These are phyloP conservation scores for Stichodactyla mertensii DNA, from an alignment of 64 coral and sea anemone genomes.

Conservation along the genomic window DNA sequence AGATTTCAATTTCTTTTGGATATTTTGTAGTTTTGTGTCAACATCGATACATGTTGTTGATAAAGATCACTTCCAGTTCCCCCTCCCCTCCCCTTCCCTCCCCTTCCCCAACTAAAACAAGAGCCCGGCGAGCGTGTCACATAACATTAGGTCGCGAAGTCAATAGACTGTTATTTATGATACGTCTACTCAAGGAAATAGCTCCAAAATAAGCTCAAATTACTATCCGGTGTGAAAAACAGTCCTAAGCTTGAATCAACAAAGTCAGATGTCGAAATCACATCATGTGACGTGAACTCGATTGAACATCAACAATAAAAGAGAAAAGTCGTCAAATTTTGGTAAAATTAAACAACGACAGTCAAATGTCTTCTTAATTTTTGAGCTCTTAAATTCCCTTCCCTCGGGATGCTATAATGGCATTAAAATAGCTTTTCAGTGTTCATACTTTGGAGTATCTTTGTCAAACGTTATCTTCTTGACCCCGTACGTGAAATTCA, in stretches of 20 bases:
- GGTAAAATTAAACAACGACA: neutral
- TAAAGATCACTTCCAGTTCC: neutral
- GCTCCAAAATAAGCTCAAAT: neutral
- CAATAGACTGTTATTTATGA: neutral
- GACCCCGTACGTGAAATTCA: neutral
- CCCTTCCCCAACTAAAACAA: neutral
- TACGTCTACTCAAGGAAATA: neutral
- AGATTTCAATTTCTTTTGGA: neutral
- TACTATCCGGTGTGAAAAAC: slow-evolving; percentile 7
- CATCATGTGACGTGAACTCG: slow-evolving; percentile 12
- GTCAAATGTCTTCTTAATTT: slow-evolving; percentile 7
- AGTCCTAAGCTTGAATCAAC: neutral
- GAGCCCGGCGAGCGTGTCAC: neutral
- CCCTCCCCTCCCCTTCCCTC: neutral
- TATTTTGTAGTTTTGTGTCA: neutral
- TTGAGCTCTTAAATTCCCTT: neutral
- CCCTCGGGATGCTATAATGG: neutral
- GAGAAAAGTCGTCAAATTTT: neutral
- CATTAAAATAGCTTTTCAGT: slow-evolving; percentile 18
- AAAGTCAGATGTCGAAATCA: neutral
- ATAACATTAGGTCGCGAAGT: neutral
- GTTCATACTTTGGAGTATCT: neutral
- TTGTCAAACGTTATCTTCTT: slow-evolving; percentile 20
- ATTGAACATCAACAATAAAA: slow-evolving; percentile 10
- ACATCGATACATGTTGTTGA: neutral